phyloP scores from a whole-genome alignment of 2,888 invertebrate genomes.

The Arge pagana region DNA sequence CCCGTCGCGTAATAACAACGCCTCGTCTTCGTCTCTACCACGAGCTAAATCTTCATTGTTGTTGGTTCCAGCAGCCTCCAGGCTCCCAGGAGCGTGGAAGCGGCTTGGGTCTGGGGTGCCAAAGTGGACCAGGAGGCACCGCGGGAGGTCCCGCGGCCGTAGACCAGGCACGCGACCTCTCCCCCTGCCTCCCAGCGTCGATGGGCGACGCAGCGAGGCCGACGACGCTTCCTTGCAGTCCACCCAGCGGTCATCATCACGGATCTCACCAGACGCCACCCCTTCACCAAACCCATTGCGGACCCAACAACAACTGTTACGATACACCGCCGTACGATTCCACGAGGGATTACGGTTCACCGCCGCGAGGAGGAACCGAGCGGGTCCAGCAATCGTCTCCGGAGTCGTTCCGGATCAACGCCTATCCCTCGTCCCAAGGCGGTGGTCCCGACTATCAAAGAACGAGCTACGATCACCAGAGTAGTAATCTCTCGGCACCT shows the following conservation, averaged over 20 bases:
- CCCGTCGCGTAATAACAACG: too few relatives aligned
- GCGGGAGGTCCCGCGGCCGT: slow-evolving; percentile 63
- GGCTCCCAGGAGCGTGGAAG: slow-evolving; percentile 57
- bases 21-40: too few relatives aligned
- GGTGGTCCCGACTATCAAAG: slow-evolving; percentile 51
- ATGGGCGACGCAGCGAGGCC: slow-evolving; percentile 63
- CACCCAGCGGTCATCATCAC: slow-evolving; percentile 45
- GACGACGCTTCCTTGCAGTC: slow-evolving; percentile 65
- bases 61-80: slow-evolving; percentile 67
- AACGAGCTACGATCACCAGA: slow-evolving; percentile 49
- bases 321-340: slow-evolving; percentile 57
- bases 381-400: slow-evolving; percentile 10
- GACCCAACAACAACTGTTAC: slow-evolving; percentile 62
- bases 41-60: slow-evolving; percentile 22
- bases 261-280: slow-evolving; percentile 44
- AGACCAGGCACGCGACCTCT: slow-evolving; percentile 74
- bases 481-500: slow-evolving; percentile 49
- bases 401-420: slow-evolving; percentile 12
- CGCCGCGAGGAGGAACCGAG: slow-evolving; percentile 53
- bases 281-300: slow-evolving; percentile 55
- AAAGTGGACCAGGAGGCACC: slow-evolving; percentile 63
- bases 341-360: slow-evolving; percentile 52
- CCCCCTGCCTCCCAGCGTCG: slow-evolving; percentile 73
- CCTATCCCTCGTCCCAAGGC: slow-evolving; percentile 15
- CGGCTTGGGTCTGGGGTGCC: slow-evolving; percentile 56